Evolutionary conservation across 2,113 vertebrate genomes (phyloP).

Genomic region (Siniperca chuatsi): DNA sequence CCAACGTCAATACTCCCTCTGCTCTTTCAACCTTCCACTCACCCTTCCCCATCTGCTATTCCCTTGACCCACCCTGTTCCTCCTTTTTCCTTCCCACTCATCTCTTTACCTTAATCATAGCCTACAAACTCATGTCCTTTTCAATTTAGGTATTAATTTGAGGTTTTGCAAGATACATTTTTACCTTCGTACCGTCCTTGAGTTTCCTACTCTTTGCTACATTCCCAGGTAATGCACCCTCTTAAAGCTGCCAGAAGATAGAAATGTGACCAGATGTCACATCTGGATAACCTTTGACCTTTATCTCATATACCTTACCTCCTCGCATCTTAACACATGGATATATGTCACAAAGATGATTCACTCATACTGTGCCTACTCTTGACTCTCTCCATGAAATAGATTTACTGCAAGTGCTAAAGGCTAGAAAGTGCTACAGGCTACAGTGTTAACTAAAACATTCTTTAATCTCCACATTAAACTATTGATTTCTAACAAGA

Average conservation of each 20-base stretch:
- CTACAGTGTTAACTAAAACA: neutral
- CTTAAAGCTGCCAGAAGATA: neutral
- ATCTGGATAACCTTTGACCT: conserved; percentile 12
- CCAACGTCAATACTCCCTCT: conserved; percentile 57
- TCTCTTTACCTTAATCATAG: neutral
- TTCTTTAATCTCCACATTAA: neutral
- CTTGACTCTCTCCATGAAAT: neutral
- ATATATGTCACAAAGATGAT: neutral
- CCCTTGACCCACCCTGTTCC: conserved; percentile 14
- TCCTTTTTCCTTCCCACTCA: conserved; percentile 1
- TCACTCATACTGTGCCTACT: neutral
- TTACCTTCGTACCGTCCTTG: neutral
- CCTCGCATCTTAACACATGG: neutral
- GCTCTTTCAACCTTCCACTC: conserved; percentile 47
- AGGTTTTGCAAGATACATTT: conserved; percentile 3
- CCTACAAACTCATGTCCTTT: neutral
- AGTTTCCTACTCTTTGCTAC: neutral
- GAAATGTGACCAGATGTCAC: conserved; percentile 19
- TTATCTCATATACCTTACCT: neutral
- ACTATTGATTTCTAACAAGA: conserved; percentile 2
- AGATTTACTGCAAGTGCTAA: neutral
- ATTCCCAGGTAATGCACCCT: neutral
- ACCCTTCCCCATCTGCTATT: conserved; percentile 30
- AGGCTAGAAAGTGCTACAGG: neutral
- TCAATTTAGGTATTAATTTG: neutral